phyloP scores from a whole-genome alignment of 2,888 invertebrate genomes.

The Protodeltote pygarga region DNA sequence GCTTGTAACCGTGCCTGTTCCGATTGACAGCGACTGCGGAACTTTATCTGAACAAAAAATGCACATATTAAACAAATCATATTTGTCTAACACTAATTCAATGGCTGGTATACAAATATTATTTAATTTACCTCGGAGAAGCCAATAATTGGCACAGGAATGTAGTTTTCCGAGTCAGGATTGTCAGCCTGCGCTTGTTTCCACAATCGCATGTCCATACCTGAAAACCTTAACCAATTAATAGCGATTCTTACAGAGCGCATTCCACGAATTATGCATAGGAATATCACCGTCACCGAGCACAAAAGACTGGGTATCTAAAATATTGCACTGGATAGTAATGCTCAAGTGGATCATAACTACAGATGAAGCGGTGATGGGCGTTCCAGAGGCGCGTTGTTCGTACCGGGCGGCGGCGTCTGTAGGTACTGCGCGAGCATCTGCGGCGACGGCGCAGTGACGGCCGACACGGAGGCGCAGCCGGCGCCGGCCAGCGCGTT shows the following conservation, averaged over 20 bases:
- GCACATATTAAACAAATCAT: not conserved
- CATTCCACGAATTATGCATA: no score
- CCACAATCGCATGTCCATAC: constrained; percentile 98
- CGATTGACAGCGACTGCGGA: constrained; percentile 94
- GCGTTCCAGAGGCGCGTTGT: no score
- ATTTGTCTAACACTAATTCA: not conserved
- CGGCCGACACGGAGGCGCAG: constrained; percentile 90
- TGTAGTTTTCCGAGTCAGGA: constrained; percentile 95
- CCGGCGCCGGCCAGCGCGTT: constrained; percentile 91
- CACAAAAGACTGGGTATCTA: no score
- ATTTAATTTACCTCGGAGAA: constrained; percentile 88
- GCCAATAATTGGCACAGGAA: constrained; percentile 98
- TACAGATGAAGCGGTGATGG: no score
- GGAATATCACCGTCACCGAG: no score
- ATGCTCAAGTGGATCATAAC: no score
- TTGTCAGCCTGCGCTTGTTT: constrained; percentile 98
- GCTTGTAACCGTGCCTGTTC: constrained; percentile 94
- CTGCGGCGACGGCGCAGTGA: constrained; percentile 92
- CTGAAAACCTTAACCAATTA: constrained; percentile 77
- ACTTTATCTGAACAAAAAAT: constrained; percentile 84
- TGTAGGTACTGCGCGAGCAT: constrained; percentile 95
- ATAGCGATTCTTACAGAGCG: no score
- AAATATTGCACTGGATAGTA: no score
- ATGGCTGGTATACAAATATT: not conserved
- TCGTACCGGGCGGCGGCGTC: constrained; percentile 90